Conservation (phyloP, 2,797 vertebrate genomes). For the Chlorospingus semifuscus region DNA sequence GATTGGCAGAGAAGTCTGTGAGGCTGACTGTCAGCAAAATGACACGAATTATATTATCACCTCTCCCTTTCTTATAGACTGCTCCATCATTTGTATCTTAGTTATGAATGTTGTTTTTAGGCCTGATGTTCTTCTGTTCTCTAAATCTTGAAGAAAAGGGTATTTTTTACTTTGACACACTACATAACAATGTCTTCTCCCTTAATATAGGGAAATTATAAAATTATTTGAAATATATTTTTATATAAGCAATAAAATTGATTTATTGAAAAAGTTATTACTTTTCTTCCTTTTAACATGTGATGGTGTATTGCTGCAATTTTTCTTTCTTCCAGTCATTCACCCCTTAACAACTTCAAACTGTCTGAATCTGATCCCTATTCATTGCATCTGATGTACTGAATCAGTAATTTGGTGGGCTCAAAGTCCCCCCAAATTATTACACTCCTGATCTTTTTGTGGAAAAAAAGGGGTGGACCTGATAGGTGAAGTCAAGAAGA, state of each 20-base stretch:
- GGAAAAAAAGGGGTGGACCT: not conserved
- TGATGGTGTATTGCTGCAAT: not conserved
- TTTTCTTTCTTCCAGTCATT: not conserved
- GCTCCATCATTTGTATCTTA: not conserved
- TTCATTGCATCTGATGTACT: not conserved
- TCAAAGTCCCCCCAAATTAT: not conserved
- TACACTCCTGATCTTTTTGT: not conserved
- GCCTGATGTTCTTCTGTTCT: not conserved
- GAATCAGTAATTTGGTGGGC: not conserved
- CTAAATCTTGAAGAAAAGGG: not conserved
- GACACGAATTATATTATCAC: not conserved
- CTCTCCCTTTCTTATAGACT: not conserved
- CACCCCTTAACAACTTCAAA: not conserved
- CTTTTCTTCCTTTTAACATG: not conserved
- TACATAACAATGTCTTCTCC: not conserved
- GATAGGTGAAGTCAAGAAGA: not conserved
- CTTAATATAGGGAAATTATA: not conserved
- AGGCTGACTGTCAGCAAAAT: conserved; percentile 37
- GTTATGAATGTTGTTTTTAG: not conserved
- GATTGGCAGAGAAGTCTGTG: conserved; percentile 28
- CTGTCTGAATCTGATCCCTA: not conserved
- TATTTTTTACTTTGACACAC: not conserved
- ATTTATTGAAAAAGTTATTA: not conserved
- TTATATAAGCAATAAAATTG: not conserved
- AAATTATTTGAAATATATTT: not conserved